A percentile compares a stretch with the other conserved stretches of the same genome.
Evolutionary conservation across 2,797 vertebrate species (phyloP).

Genomic region (Capromys pilorides): DNA sequence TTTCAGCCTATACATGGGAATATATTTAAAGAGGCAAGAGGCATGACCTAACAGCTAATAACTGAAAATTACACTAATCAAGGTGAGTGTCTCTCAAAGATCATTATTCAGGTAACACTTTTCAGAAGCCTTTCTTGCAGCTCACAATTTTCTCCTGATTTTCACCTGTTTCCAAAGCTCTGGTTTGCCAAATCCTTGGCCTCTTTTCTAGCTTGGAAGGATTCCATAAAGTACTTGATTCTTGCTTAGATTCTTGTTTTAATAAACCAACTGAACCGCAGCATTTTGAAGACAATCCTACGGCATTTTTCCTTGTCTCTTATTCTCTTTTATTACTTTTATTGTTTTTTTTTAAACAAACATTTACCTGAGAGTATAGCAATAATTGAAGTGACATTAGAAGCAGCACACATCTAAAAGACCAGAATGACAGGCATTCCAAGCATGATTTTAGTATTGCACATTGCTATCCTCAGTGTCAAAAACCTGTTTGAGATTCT

Average conservation of each 20-base stretch:
- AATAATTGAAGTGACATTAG: too few relatives aligned
- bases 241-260: neutral
- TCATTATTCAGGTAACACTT: neutral
- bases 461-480: too few relatives aligned
- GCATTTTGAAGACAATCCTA: neutral
- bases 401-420: too few relatives aligned
- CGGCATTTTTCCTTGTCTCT: too few relatives aligned
- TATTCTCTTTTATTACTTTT: too few relatives aligned
- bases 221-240: neutral
- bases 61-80: neutral
- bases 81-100: neutral
- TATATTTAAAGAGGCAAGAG: neutral
- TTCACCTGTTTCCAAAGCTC: neutral
- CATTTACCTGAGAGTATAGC: too few relatives aligned
- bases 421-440: too few relatives aligned
- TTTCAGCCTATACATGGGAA: neutral
- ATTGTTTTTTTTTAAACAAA: too few relatives aligned
- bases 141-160: neutral
- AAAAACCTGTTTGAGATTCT: too few relatives aligned
- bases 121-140: neutral
- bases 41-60: neutral
- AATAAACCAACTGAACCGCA: conserved; percentile 1
- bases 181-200: neutral
- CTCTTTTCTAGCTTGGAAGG: neutral
- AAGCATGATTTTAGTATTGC: too few relatives aligned